Evolutionary conservation across 2,797 vertebrate genomes (phyloP).

Genomic region (Percopsis omiscomaycus): DNA sequence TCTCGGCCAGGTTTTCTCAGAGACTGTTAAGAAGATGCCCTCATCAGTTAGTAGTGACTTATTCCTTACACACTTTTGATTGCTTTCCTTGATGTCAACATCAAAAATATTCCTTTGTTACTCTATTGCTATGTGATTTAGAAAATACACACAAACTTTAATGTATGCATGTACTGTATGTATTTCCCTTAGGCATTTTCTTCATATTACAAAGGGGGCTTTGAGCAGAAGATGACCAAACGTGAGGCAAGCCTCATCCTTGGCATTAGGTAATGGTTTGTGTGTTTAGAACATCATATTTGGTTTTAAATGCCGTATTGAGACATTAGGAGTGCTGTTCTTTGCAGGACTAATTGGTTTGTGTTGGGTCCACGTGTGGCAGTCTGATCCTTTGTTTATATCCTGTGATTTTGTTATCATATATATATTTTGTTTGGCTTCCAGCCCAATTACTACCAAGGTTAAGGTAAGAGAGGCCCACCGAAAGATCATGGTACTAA

Average conservation of each 20-base stretch:
- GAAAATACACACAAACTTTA: no score
- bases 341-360: no score
- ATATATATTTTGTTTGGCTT: slow-evolving; percentile 57
- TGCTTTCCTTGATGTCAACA: not conserved
- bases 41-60: slow-evolving; percentile 77
- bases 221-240: slow-evolving; percentile 78
- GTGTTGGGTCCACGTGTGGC: not conserved
- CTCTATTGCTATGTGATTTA: slow-evolving; percentile 4
- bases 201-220: slow-evolving; percentile 78
- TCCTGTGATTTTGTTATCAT: slow-evolving; percentile 8
- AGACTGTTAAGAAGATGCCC: slow-evolving; percentile 84
- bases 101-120: not conserved
- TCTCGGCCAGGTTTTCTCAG: slow-evolving; percentile 83
- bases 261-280: slow-evolving; percentile 71
- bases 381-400: not conserved
- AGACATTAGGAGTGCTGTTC: no score
- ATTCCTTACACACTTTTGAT: not conserved
- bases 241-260: slow-evolving; percentile 77
- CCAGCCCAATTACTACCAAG: slow-evolving; percentile 84
- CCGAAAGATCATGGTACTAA: slow-evolving; percentile 89
- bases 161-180: not conserved
- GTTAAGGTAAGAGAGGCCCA: slow-evolving; percentile 86
- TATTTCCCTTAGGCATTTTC: slow-evolving; percentile 66
- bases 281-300: not conserved
- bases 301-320: no score